Evolutionary conservation across 2,113 vertebrate species (phyloP), one percentile per base, ranked within the genome.

Genomic region (Apteryx owenii): DNA sequence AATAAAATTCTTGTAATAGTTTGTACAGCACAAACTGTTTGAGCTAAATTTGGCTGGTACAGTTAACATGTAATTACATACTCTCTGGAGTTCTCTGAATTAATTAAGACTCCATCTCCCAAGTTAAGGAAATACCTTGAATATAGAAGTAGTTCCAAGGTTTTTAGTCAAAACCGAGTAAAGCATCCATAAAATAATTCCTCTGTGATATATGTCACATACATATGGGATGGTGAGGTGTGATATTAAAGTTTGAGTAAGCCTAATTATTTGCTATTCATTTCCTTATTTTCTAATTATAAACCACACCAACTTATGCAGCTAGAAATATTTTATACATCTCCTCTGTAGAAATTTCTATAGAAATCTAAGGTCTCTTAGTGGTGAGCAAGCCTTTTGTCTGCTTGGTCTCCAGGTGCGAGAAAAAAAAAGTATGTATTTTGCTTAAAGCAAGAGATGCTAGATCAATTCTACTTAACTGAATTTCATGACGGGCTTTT

Each of bases 1-100:
- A 98, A 98, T 96, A 89, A 84, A 85, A 94, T 42, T 95, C 86
- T 89, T 88, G 68, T 78, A 88, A 65, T 54, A 84, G 14, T 61
- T 79, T 0, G 0, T 61, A 18, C 21, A 14, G 40, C 11, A 62
- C 42, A n/a, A 64, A 60, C 31, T 20, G 5, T 75, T 56, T 56
- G 22, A 72, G 36, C 17, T 68, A 54, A 72, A 62, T 40, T 9
- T 10, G 25, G n/a, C 40, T 54, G 48, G 15, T 54, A 48, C 17
- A 70, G 12, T 58, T 26, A 50, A 70, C 60, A 81, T 42, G 29
- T 31, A 40, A 8, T 44, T 58, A 8, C 25, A 66, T 94, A 44
- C 18, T 53, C 28, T 60, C 36, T 62, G 36, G 62, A 88, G 31
- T 10, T 66, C 1, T 20, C 36, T 85, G 2, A 28, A 31, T 66